These are phyloP conservation scores for Serranus cabrilla DNA, from an alignment of 2,797 vertebrate species.

Conservation along the genomic window DNA sequence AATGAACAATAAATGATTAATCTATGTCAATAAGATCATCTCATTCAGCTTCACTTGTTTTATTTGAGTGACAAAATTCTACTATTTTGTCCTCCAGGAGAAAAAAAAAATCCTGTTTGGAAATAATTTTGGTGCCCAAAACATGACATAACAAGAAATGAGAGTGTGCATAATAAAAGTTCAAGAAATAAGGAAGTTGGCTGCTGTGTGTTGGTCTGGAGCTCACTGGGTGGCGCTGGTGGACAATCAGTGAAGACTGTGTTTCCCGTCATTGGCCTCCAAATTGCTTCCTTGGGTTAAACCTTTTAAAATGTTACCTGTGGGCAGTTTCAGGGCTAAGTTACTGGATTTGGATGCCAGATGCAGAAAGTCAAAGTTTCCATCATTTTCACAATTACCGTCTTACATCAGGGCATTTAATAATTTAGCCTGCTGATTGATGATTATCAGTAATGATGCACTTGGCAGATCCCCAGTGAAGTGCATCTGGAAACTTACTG, in stretches of 20 bases:
- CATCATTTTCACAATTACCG: not conserved
- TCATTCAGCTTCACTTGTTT: not conserved
- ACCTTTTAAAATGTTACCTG: not conserved
- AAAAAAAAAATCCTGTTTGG: not conserved
- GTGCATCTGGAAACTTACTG: conserved; percentile 27
- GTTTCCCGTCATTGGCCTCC: not conserved
- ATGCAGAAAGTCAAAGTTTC: conserved; percentile 5
- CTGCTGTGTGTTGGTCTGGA: not conserved
- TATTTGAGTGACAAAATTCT: not conserved
- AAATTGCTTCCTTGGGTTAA: not conserved
- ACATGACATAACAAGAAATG: not conserved
- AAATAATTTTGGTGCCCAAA: not conserved
- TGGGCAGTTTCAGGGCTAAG: not conserved
- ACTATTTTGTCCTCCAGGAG: not conserved
- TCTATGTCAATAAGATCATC: not conserved
- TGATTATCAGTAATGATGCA: conserved; percentile 2
- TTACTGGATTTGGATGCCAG: not conserved
- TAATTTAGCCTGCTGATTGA: not conserved
- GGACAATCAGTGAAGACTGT: not conserved
- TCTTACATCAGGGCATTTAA: conserved; percentile 4
- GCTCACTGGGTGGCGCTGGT: conserved; percentile 23
- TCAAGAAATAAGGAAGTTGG: not conserved
- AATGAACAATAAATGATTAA: conserved; percentile 23
- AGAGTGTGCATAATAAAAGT: not conserved
- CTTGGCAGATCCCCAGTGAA: not conserved